Percentiles rank a stretch among this genome's conserved stretches.
These are phyloP conservation scores for Poicephalus gulielmi DNA, from an alignment of 2,113 vertebrate genomes.

Conservation along the genomic window DNA sequence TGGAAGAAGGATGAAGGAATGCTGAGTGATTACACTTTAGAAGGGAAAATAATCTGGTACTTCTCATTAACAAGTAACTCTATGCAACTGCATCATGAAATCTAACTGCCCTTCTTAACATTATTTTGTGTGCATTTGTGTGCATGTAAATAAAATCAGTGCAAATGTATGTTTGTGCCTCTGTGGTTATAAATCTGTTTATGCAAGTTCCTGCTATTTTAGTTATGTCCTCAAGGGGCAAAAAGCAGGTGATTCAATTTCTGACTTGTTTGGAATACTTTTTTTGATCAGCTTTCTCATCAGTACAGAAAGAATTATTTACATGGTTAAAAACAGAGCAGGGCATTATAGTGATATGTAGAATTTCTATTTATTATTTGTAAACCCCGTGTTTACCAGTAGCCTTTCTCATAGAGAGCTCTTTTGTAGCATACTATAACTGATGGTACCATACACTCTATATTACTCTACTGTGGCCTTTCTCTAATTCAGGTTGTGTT, in stretches of 20 bases:
- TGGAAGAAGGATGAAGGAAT: neutral
- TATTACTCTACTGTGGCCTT: neutral
- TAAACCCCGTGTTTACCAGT: neutral
- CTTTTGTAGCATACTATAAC: neutral
- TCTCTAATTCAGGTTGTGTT: neutral
- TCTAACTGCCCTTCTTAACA: neutral
- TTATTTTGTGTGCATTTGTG: neutral
- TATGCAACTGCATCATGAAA: neutral
- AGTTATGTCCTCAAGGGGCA: neutral
- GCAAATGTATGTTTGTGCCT: rapidly evolving
- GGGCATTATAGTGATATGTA: neutral
- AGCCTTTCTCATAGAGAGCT: neutral
- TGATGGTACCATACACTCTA: neutral
- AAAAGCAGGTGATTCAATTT: neutral
- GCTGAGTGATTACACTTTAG: neutral
- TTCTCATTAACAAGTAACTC: neutral
- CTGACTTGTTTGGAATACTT: neutral
- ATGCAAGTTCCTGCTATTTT: neutral
- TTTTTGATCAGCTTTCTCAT: neutral
- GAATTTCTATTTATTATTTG: neutral
- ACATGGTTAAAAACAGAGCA: neutral
- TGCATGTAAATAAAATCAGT: neutral
- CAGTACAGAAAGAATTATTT: neutral
- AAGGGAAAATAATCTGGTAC: neutral
- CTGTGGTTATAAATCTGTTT: neutral